phyloP scores from a whole-genome alignment of 2,113 vertebrate species.

The Neoarius graeffei region DNA sequence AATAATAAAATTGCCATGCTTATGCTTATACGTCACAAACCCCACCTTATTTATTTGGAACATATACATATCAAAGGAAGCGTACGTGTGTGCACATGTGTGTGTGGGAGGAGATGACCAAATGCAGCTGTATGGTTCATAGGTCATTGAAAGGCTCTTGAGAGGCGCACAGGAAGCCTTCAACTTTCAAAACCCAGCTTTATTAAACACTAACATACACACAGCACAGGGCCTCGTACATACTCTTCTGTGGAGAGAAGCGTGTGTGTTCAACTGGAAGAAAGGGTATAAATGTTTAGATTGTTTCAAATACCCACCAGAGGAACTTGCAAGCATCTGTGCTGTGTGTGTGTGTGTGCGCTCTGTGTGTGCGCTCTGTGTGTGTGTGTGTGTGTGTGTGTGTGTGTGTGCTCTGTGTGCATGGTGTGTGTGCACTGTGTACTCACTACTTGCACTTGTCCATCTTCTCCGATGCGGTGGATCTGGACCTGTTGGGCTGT shows the following conservation, averaged over 20 bases:
- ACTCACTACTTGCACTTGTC: slow-evolving; percentile 97
- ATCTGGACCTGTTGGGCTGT: slow-evolving; percentile 93
- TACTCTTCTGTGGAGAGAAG: slow-evolving; percentile 5
- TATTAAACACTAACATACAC: slow-evolving; percentile 29
- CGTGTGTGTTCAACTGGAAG: slow-evolving; percentile 1
- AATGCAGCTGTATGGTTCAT: slow-evolving; percentile 43
- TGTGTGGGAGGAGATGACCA: slow-evolving; percentile 23
- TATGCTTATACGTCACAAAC: neutral
- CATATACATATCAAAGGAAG: neutral
- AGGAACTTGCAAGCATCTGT: slow-evolving; percentile 5
- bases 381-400: neutral
- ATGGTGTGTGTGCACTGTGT: neutral
- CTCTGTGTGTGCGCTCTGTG: neutral
- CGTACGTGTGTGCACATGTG: neutral
- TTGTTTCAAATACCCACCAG: slow-evolving; percentile 11
- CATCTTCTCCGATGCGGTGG: slow-evolving; percentile 95
- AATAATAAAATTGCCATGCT: neutral
- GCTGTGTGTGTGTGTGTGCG: neutral
- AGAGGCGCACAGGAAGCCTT: slow-evolving; percentile 40
- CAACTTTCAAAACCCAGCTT: slow-evolving; percentile 23
- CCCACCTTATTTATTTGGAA: neutral
- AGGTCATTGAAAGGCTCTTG: slow-evolving; percentile 33
- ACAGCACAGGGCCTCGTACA: neutral
- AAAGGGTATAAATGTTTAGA: slow-evolving; percentile 2
- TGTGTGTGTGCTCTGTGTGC: neutral